A percentile compares a stretch with the other conserved stretches of the same genome.
Evolutionary conservation across 2,888 invertebrate genomes (phyloP).

Genomic region (Halictus ligatus): DNA sequence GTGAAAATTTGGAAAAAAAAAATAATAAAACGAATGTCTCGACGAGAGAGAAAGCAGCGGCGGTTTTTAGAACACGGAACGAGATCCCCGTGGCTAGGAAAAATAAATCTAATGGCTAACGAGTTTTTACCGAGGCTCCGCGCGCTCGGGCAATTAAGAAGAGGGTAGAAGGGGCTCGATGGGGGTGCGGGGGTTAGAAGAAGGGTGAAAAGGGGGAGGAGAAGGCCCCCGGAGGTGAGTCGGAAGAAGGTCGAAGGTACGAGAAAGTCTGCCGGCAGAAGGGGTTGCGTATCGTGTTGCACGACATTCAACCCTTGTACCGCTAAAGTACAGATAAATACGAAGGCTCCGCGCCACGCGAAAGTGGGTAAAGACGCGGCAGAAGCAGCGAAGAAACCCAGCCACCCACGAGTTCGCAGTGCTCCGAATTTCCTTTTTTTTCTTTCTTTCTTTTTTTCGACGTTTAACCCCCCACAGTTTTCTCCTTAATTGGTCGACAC

Average conservation of each 20-base stretch:
- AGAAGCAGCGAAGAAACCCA: constrained; percentile 41
- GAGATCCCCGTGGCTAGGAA: constrained; percentile 69
- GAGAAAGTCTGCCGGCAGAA: constrained; percentile 63
- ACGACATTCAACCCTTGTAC: constrained; percentile 77
- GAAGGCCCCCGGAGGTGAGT: constrained; percentile 67
- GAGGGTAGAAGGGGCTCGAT: constrained; percentile 59
- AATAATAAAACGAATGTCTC: not conserved
- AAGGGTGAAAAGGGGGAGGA: constrained; percentile 67
- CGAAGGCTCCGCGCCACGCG: constrained; percentile 62
- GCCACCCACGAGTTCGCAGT: constrained; percentile 51
- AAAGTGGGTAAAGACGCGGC: constrained; percentile 56
- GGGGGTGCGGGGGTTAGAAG: constrained; percentile 61
- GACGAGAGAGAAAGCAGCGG: constrained; percentile 29
- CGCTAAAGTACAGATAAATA: constrained; percentile 75
- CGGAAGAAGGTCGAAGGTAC: constrained; percentile 70
- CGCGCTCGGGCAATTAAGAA: constrained; percentile 79
- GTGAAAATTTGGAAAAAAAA: constrained; percentile 5
- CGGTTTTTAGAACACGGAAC: constrained; percentile 49
- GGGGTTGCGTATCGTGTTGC: constrained; percentile 78
- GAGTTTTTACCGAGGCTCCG: constrained; percentile 80
- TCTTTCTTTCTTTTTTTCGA: not conserved
- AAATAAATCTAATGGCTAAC: constrained; percentile 82
- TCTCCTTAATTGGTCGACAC: constrained; percentile 6
- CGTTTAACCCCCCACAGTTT: constrained; percentile 1
- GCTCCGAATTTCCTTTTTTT: constrained; percentile 6